phyloP scores from a whole-genome alignment of 2,888 invertebrate species.

The Drosophila imparisetae region DNA sequence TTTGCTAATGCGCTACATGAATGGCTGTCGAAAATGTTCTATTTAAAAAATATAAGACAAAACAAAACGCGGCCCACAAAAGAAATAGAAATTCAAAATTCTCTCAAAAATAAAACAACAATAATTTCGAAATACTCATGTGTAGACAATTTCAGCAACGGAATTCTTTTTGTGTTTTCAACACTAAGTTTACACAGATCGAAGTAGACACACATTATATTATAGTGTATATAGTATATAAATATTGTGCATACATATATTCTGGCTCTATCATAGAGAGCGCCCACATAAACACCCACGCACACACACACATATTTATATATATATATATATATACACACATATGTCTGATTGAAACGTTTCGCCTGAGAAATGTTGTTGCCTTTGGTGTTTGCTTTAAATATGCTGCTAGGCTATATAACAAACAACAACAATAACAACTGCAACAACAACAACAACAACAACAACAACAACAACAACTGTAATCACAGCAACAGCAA shows the following conservation, averaged over 20 bases:
- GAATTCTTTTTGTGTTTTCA: slow-evolving; percentile 52
- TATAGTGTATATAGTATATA: slow-evolving; percentile 19
- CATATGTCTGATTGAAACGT: slow-evolving; percentile 30
- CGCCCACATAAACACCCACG: slow-evolving; percentile 35
- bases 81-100: slow-evolving; percentile 40
- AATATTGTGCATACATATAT: slow-evolving; percentile 19
- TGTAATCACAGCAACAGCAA: slow-evolving; percentile 1
- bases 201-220: slow-evolving; percentile 25
- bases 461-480: no score
- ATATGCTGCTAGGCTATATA: slow-evolving; percentile 27
- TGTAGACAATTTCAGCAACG: slow-evolving; percentile 35
- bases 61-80: slow-evolving; percentile 45
- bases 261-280: slow-evolving; percentile 25
- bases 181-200: slow-evolving; percentile 49
- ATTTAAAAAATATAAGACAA: slow-evolving; percentile 50
- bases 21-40: slow-evolving; percentile 43
- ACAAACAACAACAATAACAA: slow-evolving; percentile 19
- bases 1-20: slow-evolving; percentile 42
- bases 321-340: not conserved
- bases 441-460: slow-evolving; percentile 2
- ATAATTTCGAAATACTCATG: slow-evolving; percentile 53
- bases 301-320: slow-evolving; percentile 1
- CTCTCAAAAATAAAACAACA: slow-evolving; percentile 21
- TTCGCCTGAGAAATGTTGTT: slow-evolving; percentile 29
- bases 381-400: slow-evolving; percentile 31